Percentiles rank a stretch among this genome's conserved stretches.
phyloP scores from a whole-genome alignment of 1,140 invertebrate species.

The Triops cancriformis region DNA sequence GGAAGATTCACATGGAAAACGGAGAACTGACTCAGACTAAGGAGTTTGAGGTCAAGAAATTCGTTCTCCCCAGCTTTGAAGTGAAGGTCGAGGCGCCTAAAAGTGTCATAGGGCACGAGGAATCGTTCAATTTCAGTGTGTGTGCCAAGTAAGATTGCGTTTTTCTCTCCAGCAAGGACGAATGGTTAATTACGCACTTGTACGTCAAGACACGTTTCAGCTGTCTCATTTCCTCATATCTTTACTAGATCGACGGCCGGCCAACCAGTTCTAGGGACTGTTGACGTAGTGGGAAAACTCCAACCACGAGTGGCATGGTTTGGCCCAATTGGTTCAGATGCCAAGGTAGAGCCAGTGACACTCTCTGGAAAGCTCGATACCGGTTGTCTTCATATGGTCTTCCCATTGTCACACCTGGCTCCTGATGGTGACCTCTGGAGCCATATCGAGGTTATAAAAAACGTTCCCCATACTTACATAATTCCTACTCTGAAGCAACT shows the following conservation, averaged over 20 bases:
- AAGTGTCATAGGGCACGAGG: slow-evolving; percentile 47
- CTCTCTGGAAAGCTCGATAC: not conserved
- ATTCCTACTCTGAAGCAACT: not conserved
- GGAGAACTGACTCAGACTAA: slow-evolving; percentile 16
- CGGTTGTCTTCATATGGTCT: not conserved
- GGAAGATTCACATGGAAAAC: slow-evolving; percentile 47
- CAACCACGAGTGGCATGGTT: not conserved
- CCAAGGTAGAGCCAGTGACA: not conserved
- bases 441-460: not conserved
- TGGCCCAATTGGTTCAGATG: not conserved
- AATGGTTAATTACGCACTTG: not conserved
- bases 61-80: slow-evolving; percentile 56
- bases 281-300: slow-evolving; percentile 18
- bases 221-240: no score
- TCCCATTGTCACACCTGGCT: not conserved
- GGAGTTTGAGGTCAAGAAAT: slow-evolving; percentile 51
- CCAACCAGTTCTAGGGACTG: slow-evolving; percentile 31
- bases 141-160: not conserved
- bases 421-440: not conserved
- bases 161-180: not conserved
- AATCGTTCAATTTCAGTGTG: not conserved
- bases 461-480: not conserved
- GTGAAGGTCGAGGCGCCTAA: slow-evolving; percentile 51
- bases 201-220: no score
- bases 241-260: slow-evolving; percentile 32